Conservation (phyloP, 2,797 vertebrate species). For the Pantherophis vulpinus region DNA sequence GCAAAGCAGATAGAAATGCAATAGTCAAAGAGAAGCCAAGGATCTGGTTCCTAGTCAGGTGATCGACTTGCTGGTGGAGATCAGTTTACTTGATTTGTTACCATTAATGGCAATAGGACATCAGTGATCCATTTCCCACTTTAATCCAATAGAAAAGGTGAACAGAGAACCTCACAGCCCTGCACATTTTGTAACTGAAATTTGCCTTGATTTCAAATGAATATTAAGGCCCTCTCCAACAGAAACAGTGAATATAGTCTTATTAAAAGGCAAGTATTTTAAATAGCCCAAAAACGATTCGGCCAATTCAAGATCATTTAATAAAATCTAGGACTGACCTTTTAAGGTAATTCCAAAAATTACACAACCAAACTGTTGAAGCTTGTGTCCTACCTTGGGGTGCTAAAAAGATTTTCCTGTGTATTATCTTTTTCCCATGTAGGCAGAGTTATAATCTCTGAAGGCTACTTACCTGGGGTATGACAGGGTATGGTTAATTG, state of each 20-base stretch:
- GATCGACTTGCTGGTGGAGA: not conserved
- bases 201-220: not conserved
- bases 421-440: not conserved
- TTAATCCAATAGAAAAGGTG: not conserved
- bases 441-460: conserved; percentile 2
- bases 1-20: not conserved
- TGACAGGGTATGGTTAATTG: conserved; percentile 13
- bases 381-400: conserved; percentile 1
- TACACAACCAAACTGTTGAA: not conserved
- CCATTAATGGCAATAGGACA: not conserved
- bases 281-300: not conserved
- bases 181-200: not conserved
- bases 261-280: not conserved
- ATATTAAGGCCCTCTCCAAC: not conserved
- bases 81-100: not conserved
- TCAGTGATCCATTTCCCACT: not conserved
- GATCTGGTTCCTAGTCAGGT: not conserved
- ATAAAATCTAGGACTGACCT: not conserved
- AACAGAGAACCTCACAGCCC: not conserved
- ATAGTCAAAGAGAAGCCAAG: not conserved
- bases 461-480: not conserved
- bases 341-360: not conserved
- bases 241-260: not conserved
- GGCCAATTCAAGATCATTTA: not conserved
- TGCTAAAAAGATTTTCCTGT: conserved; percentile 9